Base-by-base conservation (phyloP, 2,888 invertebrate species). In the Syrphus vitripennis region DNA sequence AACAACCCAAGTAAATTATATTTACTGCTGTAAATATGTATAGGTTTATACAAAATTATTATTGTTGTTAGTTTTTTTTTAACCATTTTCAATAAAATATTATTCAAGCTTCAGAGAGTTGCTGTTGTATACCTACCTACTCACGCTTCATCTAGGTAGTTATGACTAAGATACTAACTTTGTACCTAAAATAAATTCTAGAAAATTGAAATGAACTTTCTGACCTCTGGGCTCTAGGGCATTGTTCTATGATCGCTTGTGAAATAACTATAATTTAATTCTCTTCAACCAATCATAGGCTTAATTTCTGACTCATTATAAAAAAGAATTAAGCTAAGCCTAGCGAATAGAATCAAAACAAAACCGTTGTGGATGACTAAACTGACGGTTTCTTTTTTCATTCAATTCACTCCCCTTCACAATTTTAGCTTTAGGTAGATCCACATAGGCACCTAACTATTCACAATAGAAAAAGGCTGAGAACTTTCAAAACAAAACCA, bases 161-260 rank as follows among this genome's bases (percentile, higher is more conserved):
- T n/a, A 40, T 40, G 40, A n/a, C 40, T 37, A n/a, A 37, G n/a
- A n/a, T n/a, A 14, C 37, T 3, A 37, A 37, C 37, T 40, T 37
- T 37, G 29, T 29, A 29, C 6, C 3, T 5, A 29, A 37, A 37
- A 40, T 7, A 40, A 16, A n/a, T 40, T 42, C 24, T 14, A 24
- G 1, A 24, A 9, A 63, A 65, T 45, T 65, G 14, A 45, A 65
- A 45, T 45, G 42, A 65, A 65, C 29, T 45, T 16, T 65, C 1
- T 65, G 45, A 65, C 45, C 65, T 65, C 45, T 45, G 12, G 65
- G 29, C 65, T 65, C 45, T 45, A 16, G 65, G 29, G 12, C 16
- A 29, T 29, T 45, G 29, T 45, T 65, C 45, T 4, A 65, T 26
- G 42, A 63, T 37, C 37, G 61, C 34, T 57, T 3, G 34, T 21